Evolutionary conservation across 1,140 invertebrate genomes (phyloP), one percentile per base, ranked within the genome.

Genomic region (Eueides isabella): DNA sequence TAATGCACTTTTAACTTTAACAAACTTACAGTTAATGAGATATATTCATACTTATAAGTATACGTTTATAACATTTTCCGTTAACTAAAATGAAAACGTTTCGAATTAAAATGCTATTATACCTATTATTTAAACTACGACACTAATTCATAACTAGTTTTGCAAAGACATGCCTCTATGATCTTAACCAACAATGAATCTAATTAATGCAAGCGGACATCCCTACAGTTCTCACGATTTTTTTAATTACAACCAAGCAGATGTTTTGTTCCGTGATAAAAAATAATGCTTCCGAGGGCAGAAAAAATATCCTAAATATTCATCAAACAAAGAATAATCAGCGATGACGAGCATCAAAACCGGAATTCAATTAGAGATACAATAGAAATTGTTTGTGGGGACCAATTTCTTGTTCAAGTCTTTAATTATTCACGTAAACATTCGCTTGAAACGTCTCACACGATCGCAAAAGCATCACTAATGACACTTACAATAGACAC

Each of bases 361-460:
- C 87, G 88, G 91, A 89, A 88, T 90, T 87, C 88, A 92, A 91
- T 93, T 89, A 91, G 83, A 88, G 65, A 82, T 82, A 88, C 85
- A 91, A 92, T 90, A 87, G 85, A 88, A 89, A 89, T 83, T 82
- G 79, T 78, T 83, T 82, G 80, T 78, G 80, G 90, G 88, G 83
- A 88, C 87, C 82, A 80, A 82, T 68, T 84, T 80, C 84, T 85
- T 89, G 84, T 85, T 86, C 82, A 80, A 83, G 77, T 80, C 72
- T 85, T 83, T 88, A 92, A 91, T 91, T 91, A 92, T 91, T 90
- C 88, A 88, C 79, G 75, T 80, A 84, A 80, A 75, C 79, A 85
- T 80, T 61, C 75, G 79, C 78, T 75, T 76, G 71, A 71, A 86
- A 82, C 82, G 71, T 80, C 84, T 92, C 90, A 92, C 88, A 87